Conservation (phyloP, 1,140 invertebrate species). For the Agrypnia vestita region DNA sequence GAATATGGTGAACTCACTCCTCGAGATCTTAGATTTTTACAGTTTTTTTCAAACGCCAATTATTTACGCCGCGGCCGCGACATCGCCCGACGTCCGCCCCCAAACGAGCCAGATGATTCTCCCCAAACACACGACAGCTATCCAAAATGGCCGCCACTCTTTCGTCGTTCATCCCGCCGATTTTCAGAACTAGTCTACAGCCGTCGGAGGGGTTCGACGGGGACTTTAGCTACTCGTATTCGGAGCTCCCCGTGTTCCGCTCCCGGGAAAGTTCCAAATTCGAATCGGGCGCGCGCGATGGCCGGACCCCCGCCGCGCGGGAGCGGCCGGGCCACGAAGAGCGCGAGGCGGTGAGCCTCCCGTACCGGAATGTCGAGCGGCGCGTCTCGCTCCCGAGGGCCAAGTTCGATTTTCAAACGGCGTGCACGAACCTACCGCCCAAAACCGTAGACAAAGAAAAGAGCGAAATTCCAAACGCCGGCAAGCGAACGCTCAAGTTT, state of each 20-base stretch:
- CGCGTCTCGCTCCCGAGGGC: conserved; percentile 38
- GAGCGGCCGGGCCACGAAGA: conserved; percentile 14
- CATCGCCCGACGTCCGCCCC: not conserved
- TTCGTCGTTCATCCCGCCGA: conserved; percentile 45
- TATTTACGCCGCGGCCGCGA: not conserved
- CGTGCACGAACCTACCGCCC: conserved; percentile 31
- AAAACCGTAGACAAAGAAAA: conserved; percentile 41
- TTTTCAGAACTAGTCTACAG: conserved; percentile 48
- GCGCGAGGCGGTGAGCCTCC: conserved; percentile 26
- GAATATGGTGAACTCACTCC: conserved; percentile 45
- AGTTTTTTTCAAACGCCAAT: not conserved
- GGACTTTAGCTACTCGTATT: conserved; percentile 60
- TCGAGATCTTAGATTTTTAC: not conserved
- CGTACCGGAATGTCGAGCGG: conserved; percentile 39
- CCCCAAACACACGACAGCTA: conserved; percentile 5
- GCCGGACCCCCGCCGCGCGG: not conserved
- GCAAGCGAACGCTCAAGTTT: conserved; percentile 21
- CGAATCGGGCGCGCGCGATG: conserved; percentile 9
- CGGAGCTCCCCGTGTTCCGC: conserved; percentile 51
- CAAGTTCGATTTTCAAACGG: conserved; percentile 33
- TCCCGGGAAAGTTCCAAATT: conserved; percentile 37
- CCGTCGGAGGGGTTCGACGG: conserved; percentile 33
- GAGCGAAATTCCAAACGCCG: not conserved
- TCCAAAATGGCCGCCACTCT: conserved; percentile 55
- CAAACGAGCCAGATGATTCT: conserved; percentile 41